Evolutionary conservation across 1,140 invertebrate genomes (phyloP).

Genomic region (Penaeus japonicus): DNA sequence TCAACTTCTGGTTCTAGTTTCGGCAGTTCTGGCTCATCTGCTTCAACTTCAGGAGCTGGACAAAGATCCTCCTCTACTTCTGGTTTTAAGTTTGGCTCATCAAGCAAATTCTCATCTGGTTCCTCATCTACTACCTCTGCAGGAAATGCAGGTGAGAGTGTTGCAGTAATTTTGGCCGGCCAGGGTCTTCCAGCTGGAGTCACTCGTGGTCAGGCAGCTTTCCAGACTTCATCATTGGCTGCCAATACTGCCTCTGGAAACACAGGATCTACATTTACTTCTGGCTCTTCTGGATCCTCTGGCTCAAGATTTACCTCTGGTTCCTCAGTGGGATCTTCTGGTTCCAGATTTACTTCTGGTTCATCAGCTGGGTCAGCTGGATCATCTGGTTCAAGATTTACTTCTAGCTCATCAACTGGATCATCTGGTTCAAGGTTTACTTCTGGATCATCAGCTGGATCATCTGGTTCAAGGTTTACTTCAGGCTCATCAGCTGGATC

Average conservation of each 20-base stretch:
- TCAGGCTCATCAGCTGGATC: not conserved
- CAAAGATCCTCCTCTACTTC: not conserved
- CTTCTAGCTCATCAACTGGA: not conserved
- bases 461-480: not conserved
- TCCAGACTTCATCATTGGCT: not conserved
- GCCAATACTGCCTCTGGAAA: not conserved
- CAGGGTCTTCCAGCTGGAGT: not conserved
- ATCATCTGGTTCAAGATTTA: not conserved
- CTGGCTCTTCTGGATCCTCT: not conserved
- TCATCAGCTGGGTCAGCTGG: not conserved
- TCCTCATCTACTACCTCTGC: not conserved
- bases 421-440: not conserved
- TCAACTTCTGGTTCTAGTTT: not conserved
- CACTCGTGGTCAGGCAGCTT: not conserved
- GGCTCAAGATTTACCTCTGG: not conserved
- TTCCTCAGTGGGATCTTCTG: not conserved
- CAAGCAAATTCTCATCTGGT: too few species aligned
- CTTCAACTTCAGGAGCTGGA: not conserved
- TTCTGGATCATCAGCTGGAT: not conserved
- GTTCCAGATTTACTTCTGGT: not conserved
- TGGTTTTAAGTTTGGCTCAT: too few species aligned
- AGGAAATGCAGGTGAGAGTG: not conserved
- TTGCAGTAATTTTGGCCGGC: slow-evolving; percentile 10
- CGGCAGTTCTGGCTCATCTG: not conserved
- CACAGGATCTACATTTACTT: not conserved